Evolutionary conservation across 2,797 vertebrate species (phyloP), one percentile per base, ranked within the genome.

Genomic region (Megalops cyprinoides): DNA sequence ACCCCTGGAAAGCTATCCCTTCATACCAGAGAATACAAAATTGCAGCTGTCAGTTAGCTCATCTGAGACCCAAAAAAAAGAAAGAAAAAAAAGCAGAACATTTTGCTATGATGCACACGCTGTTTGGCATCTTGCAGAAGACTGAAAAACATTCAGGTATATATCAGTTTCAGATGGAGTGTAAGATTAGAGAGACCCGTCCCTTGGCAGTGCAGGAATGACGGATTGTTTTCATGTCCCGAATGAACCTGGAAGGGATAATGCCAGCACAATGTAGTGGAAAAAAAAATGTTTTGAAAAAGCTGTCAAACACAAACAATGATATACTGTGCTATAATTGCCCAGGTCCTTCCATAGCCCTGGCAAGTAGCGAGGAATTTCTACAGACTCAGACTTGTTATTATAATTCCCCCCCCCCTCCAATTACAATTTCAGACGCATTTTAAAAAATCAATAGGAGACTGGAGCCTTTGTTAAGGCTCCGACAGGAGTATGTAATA

Each of bases 331-430:
- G 86, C 87, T 91, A 85, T 92, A 91, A 92, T 91, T 90, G 90
- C 79, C 84, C 82, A 81, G 84, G 88, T 87, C 82, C 83, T 74
- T 83, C 87, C 85, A 87, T 67, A 84, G 88, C 84, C 83, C 90
- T 90, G 91, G 89, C 93, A 92, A 85, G 90, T 78, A 6, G 81
- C 77, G 55, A 90, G 91, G 92, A 91, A 94, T 92, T 92, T 88
- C 90, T 85, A 90, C 92, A 93, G 91, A 94, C 87, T 91, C 91
- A 94, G 93, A 94, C 93, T 90, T 95, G 93, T 92, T 92, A 88
- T 92, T 92, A 86, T 92, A 88, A 93, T 92, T 91, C 89, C 82
- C 23, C 81, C 82, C 23, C 81, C 83, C 55, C 83, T 87, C 76
- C 83, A 93, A 93, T 93, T 88, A 92, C 87, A 88, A 91, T 93